Percentiles rank a stretch among this genome's conserved stretches.
Conservation (phyloP, 2,113 vertebrate species). For the Talpa occidentalis region DNA sequence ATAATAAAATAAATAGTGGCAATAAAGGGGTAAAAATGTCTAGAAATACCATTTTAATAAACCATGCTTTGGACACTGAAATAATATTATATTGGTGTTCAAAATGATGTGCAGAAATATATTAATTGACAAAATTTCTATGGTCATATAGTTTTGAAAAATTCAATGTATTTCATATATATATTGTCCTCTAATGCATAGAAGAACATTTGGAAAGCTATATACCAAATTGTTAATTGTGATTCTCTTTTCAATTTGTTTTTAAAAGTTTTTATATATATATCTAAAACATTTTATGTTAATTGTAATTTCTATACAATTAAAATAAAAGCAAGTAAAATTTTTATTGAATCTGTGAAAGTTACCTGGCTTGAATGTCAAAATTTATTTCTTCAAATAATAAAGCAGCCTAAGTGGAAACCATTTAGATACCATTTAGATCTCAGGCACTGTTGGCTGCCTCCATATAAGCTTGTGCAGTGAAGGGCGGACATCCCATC, state of each 20-base stretch:
- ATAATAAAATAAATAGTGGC: slow-evolving; percentile 3
- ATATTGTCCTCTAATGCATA: not conserved
- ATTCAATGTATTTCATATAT: not conserved
- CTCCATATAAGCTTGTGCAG: not conserved
- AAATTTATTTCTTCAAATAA: not conserved
- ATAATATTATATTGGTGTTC: not conserved
- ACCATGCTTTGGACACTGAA: not conserved
- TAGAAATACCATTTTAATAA: not conserved
- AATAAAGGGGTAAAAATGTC: not conserved
- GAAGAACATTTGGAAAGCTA: slow-evolving; percentile 34
- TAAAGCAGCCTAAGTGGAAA: not conserved
- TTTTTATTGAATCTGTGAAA: not conserved
- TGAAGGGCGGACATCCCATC: not conserved
- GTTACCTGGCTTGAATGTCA: slow-evolving; percentile 23
- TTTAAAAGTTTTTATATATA: not conserved
- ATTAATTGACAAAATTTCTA: not conserved
- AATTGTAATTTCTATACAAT: not conserved
- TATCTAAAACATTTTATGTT: not conserved
- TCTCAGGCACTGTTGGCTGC: not conserved
- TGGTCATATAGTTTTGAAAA: not conserved
- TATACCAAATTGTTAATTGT: not conserved
- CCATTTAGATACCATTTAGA: not conserved
- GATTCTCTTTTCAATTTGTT: not conserved
- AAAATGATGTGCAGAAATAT: not conserved
- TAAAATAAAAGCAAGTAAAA: slow-evolving; percentile 22